These are phyloP conservation scores for Didymodactylos carnosus DNA, from an alignment of 2,888 invertebrate genomes.

Conservation along the genomic window DNA sequence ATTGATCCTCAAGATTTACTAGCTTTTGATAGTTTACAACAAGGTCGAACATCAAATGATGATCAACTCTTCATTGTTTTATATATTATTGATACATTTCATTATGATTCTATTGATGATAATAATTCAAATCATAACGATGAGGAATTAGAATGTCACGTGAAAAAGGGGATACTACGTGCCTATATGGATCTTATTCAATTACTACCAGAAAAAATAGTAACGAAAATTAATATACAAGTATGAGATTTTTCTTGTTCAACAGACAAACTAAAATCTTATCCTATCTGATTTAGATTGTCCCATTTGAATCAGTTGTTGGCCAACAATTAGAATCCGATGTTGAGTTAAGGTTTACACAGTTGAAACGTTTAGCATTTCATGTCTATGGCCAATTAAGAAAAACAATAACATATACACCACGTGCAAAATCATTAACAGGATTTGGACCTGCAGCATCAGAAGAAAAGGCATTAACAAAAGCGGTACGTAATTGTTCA, in stretches of 20 bases:
- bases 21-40: background rate
- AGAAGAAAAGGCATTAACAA: conserved; percentile 32
- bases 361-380: conserved; percentile 8
- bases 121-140: background rate
- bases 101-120: too few relatives aligned
- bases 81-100: background rate
- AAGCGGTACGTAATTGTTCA: too few relatives aligned
- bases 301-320: background rate
- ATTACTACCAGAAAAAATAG: background rate
- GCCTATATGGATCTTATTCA: background rate
- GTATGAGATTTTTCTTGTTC: too few relatives aligned
- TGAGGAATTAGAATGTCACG: background rate
- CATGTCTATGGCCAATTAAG: background rate
- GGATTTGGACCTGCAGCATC: conserved; percentile 90
- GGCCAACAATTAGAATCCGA: background rate
- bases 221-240: background rate
- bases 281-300: background rate
- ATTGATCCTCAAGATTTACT: background rate
- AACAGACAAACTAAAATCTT: too few relatives aligned
- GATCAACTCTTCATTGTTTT: background rate
- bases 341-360: background rate
- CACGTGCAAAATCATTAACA: conserved; percentile 50
- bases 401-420: conserved; percentile 42
- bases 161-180: background rate
- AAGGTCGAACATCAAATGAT: background rate